Evolutionary conservation across 2,113 vertebrate species (phyloP), one percentile per base, ranked within the genome.

Genomic region (Hydrochoerus hydrochaeris): DNA sequence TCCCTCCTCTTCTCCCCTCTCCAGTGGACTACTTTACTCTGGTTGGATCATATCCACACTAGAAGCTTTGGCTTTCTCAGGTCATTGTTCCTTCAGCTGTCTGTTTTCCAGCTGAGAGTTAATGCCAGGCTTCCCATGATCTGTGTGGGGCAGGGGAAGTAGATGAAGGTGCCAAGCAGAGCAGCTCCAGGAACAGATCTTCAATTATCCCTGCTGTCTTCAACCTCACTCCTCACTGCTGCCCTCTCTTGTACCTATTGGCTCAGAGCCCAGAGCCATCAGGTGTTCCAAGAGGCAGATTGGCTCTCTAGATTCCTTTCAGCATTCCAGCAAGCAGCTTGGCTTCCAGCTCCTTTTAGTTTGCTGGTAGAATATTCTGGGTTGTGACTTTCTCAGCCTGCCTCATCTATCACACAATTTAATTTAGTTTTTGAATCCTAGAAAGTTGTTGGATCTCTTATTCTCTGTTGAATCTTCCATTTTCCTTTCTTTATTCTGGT

Each of bases 361-460:
- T 90, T 93, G 75, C 86, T 28, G 54, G 44, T 75, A 54, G 19
- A 52, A 9, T 87, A 19, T 91, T 96, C 62, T 93, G 46, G n/a
- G 22, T 84, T 78, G 8, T 91, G 67, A 54, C 63, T 96, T 95
- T 95, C 80, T 92, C 58, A 92, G 54, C 75, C 38, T 90, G 10
- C 78, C 77, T 97, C 75, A 88, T 92, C 85, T 28, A n/a, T 96
- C 83, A 69, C 75, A 91, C 49, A 95, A 52, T 95, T 95, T 65
- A 35, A 77, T 93, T 93, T 90, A 75, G 85, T 26, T 95, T 96
- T 95, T 96, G 85, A 93, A 95, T 91, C 91, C 38, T 97, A 91
- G 54, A 93, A 94, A 80, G 88, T 62, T 83, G 16, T 93, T 91
- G 32, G n/a, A 16, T 82, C 62, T 88, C 91, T 91, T 46, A 85